These are phyloP conservation scores for Parauchenoglanis punctatus DNA, from an alignment of 2,797 vertebrate species.

Conservation along the genomic window DNA sequence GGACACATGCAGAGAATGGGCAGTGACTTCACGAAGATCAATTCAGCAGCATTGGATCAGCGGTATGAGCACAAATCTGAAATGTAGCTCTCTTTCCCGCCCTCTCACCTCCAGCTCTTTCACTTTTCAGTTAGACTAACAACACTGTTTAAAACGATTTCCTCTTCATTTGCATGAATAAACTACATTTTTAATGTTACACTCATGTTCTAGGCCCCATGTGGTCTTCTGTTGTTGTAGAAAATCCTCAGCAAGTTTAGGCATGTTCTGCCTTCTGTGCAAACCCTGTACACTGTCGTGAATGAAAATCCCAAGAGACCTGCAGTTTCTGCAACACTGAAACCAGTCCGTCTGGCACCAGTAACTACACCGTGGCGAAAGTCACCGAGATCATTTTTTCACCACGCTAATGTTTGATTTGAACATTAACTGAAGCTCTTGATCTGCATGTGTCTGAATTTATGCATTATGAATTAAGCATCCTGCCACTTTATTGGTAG, in stretches of 20 bases:
- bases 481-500: neutral
- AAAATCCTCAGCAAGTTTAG: neutral
- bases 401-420: neutral
- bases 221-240: neutral
- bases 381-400: neutral
- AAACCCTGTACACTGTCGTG: too few relatives aligned
- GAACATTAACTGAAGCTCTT: neutral
- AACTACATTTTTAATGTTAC: neutral
- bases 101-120: neutral
- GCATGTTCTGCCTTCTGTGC: neutral
- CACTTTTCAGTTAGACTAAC: too few relatives aligned
- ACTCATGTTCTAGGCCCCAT: too few relatives aligned
- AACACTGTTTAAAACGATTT: neutral
- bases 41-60: slow-evolving; percentile 67
- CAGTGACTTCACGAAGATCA: slow-evolving; percentile 63
- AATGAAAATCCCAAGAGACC: neutral
- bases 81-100: neutral
- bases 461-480: neutral
- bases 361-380: neutral
- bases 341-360: neutral
- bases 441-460: neutral
- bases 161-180: neutral
- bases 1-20: slow-evolving; percentile 66
- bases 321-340: neutral
- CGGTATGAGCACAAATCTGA: slow-evolving; percentile 53